Base-by-base conservation (phyloP, 2,888 invertebrate species). In the Xanthorhoe designata region DNA sequence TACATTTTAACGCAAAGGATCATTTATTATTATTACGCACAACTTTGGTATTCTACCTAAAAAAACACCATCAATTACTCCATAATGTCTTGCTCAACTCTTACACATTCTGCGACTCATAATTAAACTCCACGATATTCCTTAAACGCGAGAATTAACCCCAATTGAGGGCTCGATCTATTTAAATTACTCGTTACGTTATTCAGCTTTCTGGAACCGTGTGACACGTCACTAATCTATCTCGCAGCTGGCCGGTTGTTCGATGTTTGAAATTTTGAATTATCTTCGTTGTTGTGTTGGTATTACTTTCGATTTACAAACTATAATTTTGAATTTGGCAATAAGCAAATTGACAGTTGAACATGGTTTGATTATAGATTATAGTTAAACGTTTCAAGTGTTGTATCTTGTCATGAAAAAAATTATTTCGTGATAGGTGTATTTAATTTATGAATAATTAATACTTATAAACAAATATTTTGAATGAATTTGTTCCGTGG, bases 71-170 rank as follows among this genome's bases (percentile, higher is more conserved):
- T 59, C 72, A 78, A 81, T 80, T 79, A 77, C 77, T 73, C 68
- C 73, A 78, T 75, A 77, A 76, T 75, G 75, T 79, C 80, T 81
- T 79, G 79, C 75, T 75, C 76, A 77, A 29, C 56, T 62, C 32
- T 13, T 18, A 19, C n/a, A 32, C 53, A 64, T 54, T 64, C 64
- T 53, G 24, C 49, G 80, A 78, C 77, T 84, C 83, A 84, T 92
- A 91, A 92, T 93, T 93, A 92, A 88, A 87, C 84, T 86, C 84
- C 81, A 84, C 83, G 63, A 88, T 92, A 92, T 93, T 93, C 90
- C 93, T 92, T 92, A 93, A 92, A 93, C 88, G 88, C 85, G 87
- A 78, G 92, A 93, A 92, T 93, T 93, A 92, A 93, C 93, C 93
- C 88, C 92, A 93, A 93, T 93, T 93, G 93, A 91, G 87, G 87